phyloP scores from a whole-genome alignment of 1,140 invertebrate genomes.

The Diploscapter pachys region DNA sequence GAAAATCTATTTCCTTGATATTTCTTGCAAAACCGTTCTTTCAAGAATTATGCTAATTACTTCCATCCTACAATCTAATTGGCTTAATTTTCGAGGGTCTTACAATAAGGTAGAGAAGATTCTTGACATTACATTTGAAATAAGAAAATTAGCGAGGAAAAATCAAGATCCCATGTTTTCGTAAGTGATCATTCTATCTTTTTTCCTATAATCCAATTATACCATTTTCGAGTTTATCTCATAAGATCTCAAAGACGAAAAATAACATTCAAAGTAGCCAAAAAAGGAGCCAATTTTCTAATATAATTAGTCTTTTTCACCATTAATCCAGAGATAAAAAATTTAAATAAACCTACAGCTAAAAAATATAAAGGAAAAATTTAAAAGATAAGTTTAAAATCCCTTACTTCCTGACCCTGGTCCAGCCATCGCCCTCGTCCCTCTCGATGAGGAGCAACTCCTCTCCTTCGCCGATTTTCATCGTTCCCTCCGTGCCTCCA shows the following conservation, averaged over 20 bases:
- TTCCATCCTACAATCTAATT: conserved; percentile 1
- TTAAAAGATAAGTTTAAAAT: conserved; percentile 1
- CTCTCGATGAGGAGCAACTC: conserved; percentile 88
- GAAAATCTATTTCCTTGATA: no score
- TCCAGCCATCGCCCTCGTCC: conserved; percentile 99
- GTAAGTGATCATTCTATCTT: no score
- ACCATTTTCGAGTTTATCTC: no score
- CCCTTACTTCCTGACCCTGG: conserved; percentile 74
- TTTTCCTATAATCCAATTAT: no score
- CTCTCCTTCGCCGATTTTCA: conserved; percentile 90
- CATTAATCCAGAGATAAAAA: neutral
- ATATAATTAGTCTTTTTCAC: neutral
- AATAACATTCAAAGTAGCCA: neutral
- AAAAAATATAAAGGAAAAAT: conserved; percentile 4
- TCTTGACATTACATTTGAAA: neutral
- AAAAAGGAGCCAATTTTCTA: neutral
- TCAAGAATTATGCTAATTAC: neutral
- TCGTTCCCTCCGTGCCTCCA: conserved; percentile 78
- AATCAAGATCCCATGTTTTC: no score
- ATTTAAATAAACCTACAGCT: no score
- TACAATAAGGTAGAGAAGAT: neutral
- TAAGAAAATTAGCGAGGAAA: no score
- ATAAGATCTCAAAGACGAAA: neutral
- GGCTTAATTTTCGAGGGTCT: neutral
- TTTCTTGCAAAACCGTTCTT: neutral